Percentiles rank a stretch among this genome's conserved stretches.
These are phyloP conservation scores for Morbakka virulenta DNA, from an alignment of 30 jellyfish, hydroid and myxozoan genomes.

Conservation along the genomic window DNA sequence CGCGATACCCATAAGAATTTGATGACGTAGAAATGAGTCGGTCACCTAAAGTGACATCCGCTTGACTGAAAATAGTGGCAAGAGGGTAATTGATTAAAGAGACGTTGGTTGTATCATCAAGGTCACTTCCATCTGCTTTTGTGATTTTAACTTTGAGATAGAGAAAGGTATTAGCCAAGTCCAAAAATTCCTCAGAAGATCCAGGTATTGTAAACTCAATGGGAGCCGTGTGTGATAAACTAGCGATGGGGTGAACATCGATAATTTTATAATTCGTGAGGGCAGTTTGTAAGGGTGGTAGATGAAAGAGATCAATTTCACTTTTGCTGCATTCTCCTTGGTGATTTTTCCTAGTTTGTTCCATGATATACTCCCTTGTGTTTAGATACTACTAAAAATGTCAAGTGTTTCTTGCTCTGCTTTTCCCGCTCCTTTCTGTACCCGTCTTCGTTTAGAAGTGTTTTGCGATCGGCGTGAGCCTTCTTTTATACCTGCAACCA, in stretches of 20 bases:
- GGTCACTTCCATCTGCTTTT: neutral
- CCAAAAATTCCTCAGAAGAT: neutral
- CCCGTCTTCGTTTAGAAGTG: neutral
- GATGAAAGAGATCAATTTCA: neutral
- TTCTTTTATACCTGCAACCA: too few relatives aligned
- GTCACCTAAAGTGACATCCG: conserved; percentile 3
- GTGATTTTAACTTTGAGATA: neutral
- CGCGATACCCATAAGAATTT: too few relatives aligned
- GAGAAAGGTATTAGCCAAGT: neutral
- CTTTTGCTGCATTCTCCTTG: neutral
- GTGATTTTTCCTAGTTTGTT: neutral
- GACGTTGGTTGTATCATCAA: neutral
- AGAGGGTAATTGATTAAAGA: neutral
- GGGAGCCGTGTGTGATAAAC: neutral
- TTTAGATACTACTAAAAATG: neutral
- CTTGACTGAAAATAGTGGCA: neutral
- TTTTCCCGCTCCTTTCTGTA: neutral
- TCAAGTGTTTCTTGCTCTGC: neutral
- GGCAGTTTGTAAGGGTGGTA: neutral
- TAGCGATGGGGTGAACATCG: neutral
- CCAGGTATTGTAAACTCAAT: neutral
- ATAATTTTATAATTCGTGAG: neutral
- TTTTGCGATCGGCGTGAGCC: neutral
- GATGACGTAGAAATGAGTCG: neutral
- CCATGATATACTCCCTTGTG: neutral